Conservation (phyloP, 1,140 invertebrate genomes). For the Drosophila novamexicana region DNA sequence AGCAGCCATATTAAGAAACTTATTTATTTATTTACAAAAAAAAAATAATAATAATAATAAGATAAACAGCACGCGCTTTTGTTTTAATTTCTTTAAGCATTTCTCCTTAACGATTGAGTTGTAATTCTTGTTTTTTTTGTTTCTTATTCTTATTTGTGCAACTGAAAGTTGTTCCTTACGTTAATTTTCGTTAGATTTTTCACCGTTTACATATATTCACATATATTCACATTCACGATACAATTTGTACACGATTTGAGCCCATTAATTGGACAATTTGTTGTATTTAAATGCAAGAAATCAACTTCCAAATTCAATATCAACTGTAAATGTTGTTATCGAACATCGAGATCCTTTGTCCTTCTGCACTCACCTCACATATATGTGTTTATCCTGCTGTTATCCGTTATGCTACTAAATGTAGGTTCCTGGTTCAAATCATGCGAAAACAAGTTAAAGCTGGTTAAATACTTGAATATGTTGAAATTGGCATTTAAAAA, state of each 20-base stretch:
- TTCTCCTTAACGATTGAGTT: slow-evolving; percentile 8
- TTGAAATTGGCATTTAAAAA: no score
- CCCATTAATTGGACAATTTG: slow-evolving; percentile 13
- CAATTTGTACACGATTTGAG: not conserved
- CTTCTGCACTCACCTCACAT: not conserved
- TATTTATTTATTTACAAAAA: slow-evolving; percentile 19
- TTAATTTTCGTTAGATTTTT: not conserved
- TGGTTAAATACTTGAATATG: no score
- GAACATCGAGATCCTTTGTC: slow-evolving; percentile 1
- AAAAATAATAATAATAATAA: not conserved
- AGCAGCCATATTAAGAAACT: slow-evolving; percentile 17
- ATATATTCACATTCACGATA: slow-evolving; percentile 8
- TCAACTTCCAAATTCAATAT: slow-evolving; percentile 14
- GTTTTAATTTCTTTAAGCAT: slow-evolving; percentile 21
- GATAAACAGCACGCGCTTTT: slow-evolving; percentile 67
- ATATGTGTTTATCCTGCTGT: not conserved
- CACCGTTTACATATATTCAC: not conserved
- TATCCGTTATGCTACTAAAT: not conserved
- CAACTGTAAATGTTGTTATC: slow-evolving; percentile 46
- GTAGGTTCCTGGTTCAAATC: no score
- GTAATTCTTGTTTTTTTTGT: not conserved
- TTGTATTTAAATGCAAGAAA: slow-evolving; percentile 10
- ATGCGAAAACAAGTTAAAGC: no score
- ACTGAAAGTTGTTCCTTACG: not conserved
- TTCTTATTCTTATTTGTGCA: not conserved